Evolutionary conservation across 1,140 invertebrate genomes (phyloP).

Genomic region (Ptiloglossa arizonensis): DNA sequence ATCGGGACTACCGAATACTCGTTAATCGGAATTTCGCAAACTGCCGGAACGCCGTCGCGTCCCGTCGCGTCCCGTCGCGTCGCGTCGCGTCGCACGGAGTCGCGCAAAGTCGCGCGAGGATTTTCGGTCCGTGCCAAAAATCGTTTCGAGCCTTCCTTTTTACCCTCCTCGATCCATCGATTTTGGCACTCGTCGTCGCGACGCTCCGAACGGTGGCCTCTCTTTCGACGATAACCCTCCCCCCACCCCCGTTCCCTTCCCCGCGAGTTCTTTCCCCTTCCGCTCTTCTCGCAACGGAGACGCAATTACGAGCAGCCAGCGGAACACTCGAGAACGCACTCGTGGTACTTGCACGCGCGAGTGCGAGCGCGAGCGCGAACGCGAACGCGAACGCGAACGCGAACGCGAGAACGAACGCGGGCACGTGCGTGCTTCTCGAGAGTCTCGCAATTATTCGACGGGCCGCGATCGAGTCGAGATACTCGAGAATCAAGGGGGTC

Average conservation of each 20-base stretch:
- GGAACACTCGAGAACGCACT: constrained; percentile 25
- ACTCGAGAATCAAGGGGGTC: constrained; percentile 12
- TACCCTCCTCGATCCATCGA: constrained; percentile 16
- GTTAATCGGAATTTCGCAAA: constrained; percentile 27
- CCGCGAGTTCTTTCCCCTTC: neutral
- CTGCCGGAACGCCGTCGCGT: constrained; percentile 3
- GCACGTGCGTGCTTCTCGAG: constrained; percentile 30
- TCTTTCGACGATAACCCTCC: constrained; percentile 17
- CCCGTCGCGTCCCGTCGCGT: too few species aligned
- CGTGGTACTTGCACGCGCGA: neutral
- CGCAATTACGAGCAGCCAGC: constrained; percentile 38
- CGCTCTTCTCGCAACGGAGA: too few species aligned
- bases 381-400: too few species aligned
- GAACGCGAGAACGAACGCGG: too few species aligned
- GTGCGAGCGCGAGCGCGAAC: constrained; percentile 26
- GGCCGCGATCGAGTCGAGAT: neutral
- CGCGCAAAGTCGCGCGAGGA: too few species aligned
- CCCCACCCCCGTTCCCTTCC: too few species aligned
- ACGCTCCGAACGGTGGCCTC: neutral
- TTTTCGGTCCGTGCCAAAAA: constrained; percentile 43
- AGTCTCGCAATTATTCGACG: constrained; percentile 35
- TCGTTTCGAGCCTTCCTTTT: neutral
- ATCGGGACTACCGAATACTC: constrained; percentile 38
- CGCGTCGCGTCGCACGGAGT: too few species aligned
- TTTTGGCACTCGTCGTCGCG: constrained; percentile 36